Evolutionary conservation across 1,140 invertebrate species (phyloP), one percentile per base, ranked within the genome.

Genomic region (Scaptodrosophila lebanonensis): DNA sequence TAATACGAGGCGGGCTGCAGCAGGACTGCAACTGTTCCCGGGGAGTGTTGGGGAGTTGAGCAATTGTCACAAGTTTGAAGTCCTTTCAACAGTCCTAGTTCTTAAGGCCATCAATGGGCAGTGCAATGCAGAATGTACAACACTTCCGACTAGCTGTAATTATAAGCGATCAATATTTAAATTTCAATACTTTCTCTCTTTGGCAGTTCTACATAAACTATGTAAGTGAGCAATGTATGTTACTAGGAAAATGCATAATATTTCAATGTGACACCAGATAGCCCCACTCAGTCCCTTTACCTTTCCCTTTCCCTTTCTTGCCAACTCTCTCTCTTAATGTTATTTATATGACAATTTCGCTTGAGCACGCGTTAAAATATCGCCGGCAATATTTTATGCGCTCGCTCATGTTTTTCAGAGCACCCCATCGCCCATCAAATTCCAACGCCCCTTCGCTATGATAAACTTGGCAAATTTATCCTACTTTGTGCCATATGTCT

Each of bases 331-430:
- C 27, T 40, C 38, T 33, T 61, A 29, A 56, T 83, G 72, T 83
- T 83, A 83, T 83, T 83, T 83, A 83, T 83, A 72, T 83, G 77
- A 77, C 77, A 83, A 83, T 83, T 83, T 77, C 68, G 67, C 68
- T 72, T 73, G 77, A 77, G 68, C 72, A 64, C 77, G 56, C 65
- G 65, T 72, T 83, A 83, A 83, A 83, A 83, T 72, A 83, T 83
- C 66, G 77, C 77, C 62, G 65, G 61, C 77, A 77, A 83, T 83
- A 83, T 83, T 77, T 83, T 77, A 70, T 77, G 65, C 61, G 72
- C 67, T 59, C 60, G 53, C 64, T 72, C 65, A 69, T 82, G 75
- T 82, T 82, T 72, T 77, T 17, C 11, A 20, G 5, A 9, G n/a
- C 5, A n/a, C 32, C 4, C 8, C 2, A 8, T 7, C 18, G 9